Evolutionary conservation across 2,113 vertebrate genomes (phyloP), one percentile per base, ranked within the genome.

Genomic region (Opisthocomus hoazin): DNA sequence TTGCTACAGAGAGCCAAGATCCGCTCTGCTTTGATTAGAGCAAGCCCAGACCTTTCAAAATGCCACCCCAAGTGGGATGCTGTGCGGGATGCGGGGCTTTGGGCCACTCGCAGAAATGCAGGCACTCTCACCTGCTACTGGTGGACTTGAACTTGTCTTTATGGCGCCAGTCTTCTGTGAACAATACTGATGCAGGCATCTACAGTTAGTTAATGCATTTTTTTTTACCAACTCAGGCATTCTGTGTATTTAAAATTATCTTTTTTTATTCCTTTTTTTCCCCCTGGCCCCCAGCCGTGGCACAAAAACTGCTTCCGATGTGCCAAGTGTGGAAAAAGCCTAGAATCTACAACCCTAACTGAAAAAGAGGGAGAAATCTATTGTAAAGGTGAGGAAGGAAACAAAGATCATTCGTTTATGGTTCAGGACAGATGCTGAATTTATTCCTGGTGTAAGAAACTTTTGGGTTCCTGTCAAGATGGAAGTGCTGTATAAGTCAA

Each of bases 291-390:
- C 30, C 34, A 99, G 99, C 98, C 99, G 4, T 99, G 99, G 99
- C 99, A 99, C 74, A 99, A 99, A 98, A 99, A 99, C 97, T 99
- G 99, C 90, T 99, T 99, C 97, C 98, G 99, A 58, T 99, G 99
- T 96, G 99, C 99, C 58, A 99, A 99, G 73, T 99, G 99, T 97
- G 99, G 99, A 24, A 99, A 99, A 97, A 99, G 99, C 93, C 98
- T 99, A 93, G 99, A 99, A 96, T 99, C 99, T 19, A 99, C 99
- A 81, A 99, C 99, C 64, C 97, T 99, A 97, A 99, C 99, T 3
- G 99, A 99, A 97, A 99, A 99, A 93, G 99, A 99, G 6, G 99
- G 99, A 60, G 99, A 99, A 97, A 99, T 99, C 97, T 99, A 99
- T 97, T 99, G 99, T 98, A 99, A 99, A 99, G 99, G 99, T 99